phyloP scores from a whole-genome alignment of 1,140 invertebrate species.

The Micrasema longulum region DNA sequence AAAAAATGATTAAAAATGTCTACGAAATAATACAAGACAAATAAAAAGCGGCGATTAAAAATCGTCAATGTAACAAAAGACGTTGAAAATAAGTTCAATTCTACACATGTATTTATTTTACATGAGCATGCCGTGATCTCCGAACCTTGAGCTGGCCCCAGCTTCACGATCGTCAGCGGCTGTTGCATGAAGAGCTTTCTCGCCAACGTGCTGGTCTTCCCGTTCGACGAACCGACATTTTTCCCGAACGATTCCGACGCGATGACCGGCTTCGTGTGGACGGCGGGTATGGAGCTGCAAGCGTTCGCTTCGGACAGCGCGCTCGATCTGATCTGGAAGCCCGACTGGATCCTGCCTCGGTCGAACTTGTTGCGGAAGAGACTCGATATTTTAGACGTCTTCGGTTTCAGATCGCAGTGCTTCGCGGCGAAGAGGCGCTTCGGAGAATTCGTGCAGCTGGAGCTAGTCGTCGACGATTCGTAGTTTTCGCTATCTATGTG shows the following conservation, averaged over 20 bases:
- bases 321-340: conserved; percentile 21
- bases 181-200: conserved; percentile 59
- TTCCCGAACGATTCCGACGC: conserved; percentile 16
- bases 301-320: conserved; percentile 3
- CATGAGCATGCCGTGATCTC: conserved; percentile 46
- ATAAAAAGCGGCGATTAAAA: conserved; percentile 13
- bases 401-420: conserved; percentile 56
- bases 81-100: conserved; percentile 20
- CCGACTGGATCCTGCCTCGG: conserved; percentile 40
- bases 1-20: conserved; percentile 26
- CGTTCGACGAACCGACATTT: conserved; percentile 10
- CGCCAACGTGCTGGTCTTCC: conserved; percentile 51
- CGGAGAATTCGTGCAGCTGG: conserved; percentile 74
- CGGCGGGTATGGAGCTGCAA: neutral
- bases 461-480: conserved; percentile 74
- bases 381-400: conserved; percentile 46
- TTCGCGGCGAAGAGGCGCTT: conserved; percentile 67
- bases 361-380: conserved; percentile 52
- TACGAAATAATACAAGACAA: conserved; percentile 24
- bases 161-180: conserved; percentile 64
- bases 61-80: conserved; percentile 1
- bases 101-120: conserved; percentile 10
- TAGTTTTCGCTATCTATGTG: conserved; percentile 70
- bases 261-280: conserved; percentile 15
- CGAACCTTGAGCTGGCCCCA: conserved; percentile 62